phyloP scores from a whole-genome alignment of 2,888 invertebrate genomes.

The Netelia melanura region DNA sequence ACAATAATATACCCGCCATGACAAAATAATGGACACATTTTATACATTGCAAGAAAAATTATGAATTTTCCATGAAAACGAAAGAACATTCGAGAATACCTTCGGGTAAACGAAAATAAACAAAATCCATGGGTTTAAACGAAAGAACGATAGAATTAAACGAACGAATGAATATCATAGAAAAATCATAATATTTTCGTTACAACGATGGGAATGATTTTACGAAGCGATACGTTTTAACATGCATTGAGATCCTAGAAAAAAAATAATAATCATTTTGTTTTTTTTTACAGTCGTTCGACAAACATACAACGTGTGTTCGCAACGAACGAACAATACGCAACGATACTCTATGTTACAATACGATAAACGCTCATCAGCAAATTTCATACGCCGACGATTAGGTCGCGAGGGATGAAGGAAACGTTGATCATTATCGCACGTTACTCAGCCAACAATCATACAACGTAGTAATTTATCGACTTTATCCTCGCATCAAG shows the following conservation, averaged over 20 bases:
- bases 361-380: background rate
- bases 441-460: background rate
- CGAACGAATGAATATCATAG: background rate
- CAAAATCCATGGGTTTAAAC: background rate
- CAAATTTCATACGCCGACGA: constrained; percentile 11
- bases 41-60: constrained; percentile 16
- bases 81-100: too few relatives aligned
- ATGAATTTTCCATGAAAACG: constrained; percentile 3
- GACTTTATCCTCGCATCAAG: background rate
- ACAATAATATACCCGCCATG: constrained; percentile 1
- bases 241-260: constrained; percentile 50
- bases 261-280: constrained; percentile 14
- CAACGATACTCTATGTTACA: background rate
- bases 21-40: background rate
- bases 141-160: background rate
- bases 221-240: constrained; percentile 46
- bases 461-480: background rate
- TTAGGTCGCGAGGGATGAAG: constrained; percentile 9
- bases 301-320: constrained; percentile 24
- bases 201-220: constrained; percentile 18
- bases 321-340: constrained; percentile 11
- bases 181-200: constrained; percentile 4
- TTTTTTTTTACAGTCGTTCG: background rate
- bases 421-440: constrained; percentile 1
- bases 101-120: background rate